Evolutionary conservation across 2,888 invertebrate species (phyloP).

Genomic region (Campoletis raptor): DNA sequence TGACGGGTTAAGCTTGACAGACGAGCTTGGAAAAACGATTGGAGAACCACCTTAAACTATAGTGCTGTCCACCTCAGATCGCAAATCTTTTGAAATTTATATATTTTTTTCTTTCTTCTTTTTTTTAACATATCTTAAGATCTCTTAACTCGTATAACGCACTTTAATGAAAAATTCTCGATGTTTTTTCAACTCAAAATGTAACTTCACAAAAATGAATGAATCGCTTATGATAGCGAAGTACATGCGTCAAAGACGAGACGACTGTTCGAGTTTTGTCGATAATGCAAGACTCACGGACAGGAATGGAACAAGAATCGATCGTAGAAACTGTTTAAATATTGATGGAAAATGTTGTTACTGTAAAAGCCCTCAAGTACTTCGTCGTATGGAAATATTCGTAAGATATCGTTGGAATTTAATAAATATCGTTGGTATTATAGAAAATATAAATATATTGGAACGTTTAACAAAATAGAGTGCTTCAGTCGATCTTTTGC

Average conservation of each 20-base stretch:
- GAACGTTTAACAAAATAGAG: too few species aligned
- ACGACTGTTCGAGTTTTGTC: constrained; percentile 21
- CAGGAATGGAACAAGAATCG: constrained; percentile 44
- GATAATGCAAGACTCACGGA: constrained; percentile 35
- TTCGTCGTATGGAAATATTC: neutral
- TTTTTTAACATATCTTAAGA: too few species aligned
- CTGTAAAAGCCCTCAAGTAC: constrained; percentile 15
- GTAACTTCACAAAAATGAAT: neutral
- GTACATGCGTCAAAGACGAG: neutral
- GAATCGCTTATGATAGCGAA: neutral
- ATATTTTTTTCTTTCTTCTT: too few species aligned
- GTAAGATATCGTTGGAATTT: neutral
- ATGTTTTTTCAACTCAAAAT: neutral
- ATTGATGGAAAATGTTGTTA: constrained; percentile 49
- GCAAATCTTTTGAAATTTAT: too few species aligned
- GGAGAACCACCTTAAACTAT: too few species aligned
- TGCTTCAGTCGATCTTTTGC: too few species aligned
- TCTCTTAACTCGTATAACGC: too few species aligned
- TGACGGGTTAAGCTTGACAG: too few species aligned
- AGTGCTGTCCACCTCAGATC: too few species aligned
- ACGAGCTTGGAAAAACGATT: too few species aligned
- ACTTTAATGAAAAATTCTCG: neutral
- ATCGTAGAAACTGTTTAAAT: constrained; percentile 42
- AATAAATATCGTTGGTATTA: too few species aligned
- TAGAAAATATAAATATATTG: too few species aligned